Conservation (phyloP, 2,113 vertebrate species). For the Neogobius melanostomus region DNA sequence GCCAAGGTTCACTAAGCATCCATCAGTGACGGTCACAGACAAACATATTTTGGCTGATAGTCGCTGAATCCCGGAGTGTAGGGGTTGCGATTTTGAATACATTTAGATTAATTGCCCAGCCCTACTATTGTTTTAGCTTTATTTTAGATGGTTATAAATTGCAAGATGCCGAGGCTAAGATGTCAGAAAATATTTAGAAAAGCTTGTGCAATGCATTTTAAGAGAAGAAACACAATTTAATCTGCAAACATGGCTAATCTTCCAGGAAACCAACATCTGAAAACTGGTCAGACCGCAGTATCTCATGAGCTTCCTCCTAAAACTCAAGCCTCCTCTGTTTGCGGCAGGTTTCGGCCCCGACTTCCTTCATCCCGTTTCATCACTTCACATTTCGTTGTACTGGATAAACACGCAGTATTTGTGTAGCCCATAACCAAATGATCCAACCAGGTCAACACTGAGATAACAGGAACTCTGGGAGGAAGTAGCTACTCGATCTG, state of each 20-base stretch:
- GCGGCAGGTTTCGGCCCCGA: neutral
- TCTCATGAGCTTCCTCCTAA: neutral
- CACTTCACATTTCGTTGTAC: neutral
- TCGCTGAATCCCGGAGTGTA: no score
- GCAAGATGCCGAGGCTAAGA: no score
- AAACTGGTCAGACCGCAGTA: neutral
- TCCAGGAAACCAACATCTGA: neutral
- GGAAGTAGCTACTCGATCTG: neutral
- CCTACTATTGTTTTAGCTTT: no score
- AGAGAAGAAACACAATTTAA: no score
- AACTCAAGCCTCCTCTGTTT: neutral
- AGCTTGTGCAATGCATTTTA: no score
- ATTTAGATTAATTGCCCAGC: no score
- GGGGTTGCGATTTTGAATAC: no score
- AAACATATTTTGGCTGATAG: no score
- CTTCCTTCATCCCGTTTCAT: neutral
- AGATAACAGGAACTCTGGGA: neutral
- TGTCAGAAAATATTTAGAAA: no score
- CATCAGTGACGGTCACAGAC: no score
- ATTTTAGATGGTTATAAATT: no score
- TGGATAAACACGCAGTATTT: neutral
- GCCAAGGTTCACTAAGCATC: no score
- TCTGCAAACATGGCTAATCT: neutral
- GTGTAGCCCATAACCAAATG: constrained; percentile 7
- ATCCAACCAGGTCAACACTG: neutral